Evolutionary conservation across 2,888 invertebrate species (phyloP).

Genomic region (Synanthedon formicaeformis): DNA sequence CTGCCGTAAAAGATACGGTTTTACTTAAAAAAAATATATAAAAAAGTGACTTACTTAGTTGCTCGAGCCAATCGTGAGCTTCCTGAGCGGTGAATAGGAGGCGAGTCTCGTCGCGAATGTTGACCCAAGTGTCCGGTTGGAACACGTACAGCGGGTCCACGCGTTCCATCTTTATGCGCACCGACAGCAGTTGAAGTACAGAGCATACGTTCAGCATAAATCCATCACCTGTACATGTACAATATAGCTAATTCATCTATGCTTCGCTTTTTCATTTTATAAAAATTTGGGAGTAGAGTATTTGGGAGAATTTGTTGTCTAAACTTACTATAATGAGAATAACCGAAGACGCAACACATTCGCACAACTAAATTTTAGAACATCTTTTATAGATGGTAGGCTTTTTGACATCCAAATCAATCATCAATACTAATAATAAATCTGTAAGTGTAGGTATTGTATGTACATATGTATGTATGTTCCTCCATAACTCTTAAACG

Average conservation of each 20-base stretch:
- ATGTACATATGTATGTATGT: too few species aligned
- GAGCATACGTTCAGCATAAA: constrained; percentile 95
- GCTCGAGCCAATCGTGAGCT: constrained; percentile 79
- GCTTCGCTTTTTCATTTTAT: neutral
- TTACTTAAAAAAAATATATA: neutral
- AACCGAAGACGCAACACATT: too few species aligned
- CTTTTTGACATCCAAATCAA: too few species aligned
- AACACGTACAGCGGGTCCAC: constrained; percentile 92
- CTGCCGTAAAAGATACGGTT: too few species aligned
- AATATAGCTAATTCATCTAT: too few species aligned
- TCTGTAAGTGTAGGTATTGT: too few species aligned
- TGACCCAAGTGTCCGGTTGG: constrained; percentile 80
- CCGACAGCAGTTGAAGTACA: constrained; percentile 89
- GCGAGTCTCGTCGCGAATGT: constrained; percentile 83
- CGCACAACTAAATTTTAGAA: neutral
- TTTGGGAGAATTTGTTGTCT: too few species aligned
- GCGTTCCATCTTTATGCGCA: constrained; percentile 90
- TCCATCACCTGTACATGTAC: constrained; percentile 78
- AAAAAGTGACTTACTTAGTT: constrained; percentile 66
- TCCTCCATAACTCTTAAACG: too few species aligned
- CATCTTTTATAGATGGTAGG: too few species aligned
- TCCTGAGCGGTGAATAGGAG: constrained; percentile 87
- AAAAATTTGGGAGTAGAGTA: neutral
- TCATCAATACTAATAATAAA: too few species aligned
- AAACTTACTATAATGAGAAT: too few species aligned